Conservation (phyloP, 2,797 vertebrate species). For the Arrhamphus sclerolepis region DNA sequence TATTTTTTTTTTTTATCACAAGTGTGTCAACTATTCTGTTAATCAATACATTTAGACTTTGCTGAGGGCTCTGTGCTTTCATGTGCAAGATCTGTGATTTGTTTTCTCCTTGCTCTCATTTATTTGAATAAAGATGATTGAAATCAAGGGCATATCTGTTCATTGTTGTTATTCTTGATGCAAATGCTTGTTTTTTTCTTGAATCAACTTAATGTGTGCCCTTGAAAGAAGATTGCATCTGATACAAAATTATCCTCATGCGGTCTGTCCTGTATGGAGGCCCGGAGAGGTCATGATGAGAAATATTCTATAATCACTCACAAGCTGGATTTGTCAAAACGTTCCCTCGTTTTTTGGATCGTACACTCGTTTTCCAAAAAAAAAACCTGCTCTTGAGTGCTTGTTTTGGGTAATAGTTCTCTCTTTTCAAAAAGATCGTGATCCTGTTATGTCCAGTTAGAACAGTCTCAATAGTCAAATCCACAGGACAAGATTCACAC, state of each 20-base stretch:
- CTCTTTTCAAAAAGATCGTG: too few relatives aligned
- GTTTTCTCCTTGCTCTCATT: constrained; percentile 5
- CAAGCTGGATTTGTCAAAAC: too few relatives aligned
- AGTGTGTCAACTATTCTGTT: constrained; percentile 10
- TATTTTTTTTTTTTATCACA: constrained; percentile 1
- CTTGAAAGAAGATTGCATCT: neutral
- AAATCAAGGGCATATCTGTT: constrained; percentile 4
- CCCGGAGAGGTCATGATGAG: too few relatives aligned
- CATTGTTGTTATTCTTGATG: neutral
- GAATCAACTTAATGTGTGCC: neutral
- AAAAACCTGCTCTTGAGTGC: too few relatives aligned
- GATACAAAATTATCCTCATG: neutral
- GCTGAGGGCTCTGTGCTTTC: constrained; percentile 1
- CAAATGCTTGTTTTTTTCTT: neutral
- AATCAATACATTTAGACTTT: constrained; percentile 6
- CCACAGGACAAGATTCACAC: too few relatives aligned
- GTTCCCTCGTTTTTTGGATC: too few relatives aligned
- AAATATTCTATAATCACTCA: too few relatives aligned
- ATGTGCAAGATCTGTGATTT: constrained; percentile 38
- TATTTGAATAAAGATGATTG: constrained; percentile 57
- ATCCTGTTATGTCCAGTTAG: too few relatives aligned
- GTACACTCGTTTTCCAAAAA: too few relatives aligned
- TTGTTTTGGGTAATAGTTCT: too few relatives aligned
- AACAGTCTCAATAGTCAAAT: too few relatives aligned
- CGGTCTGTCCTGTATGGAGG: too few relatives aligned